phyloP scores from a whole-genome alignment of 2,888 invertebrate species.

The Congeria kusceri region DNA sequence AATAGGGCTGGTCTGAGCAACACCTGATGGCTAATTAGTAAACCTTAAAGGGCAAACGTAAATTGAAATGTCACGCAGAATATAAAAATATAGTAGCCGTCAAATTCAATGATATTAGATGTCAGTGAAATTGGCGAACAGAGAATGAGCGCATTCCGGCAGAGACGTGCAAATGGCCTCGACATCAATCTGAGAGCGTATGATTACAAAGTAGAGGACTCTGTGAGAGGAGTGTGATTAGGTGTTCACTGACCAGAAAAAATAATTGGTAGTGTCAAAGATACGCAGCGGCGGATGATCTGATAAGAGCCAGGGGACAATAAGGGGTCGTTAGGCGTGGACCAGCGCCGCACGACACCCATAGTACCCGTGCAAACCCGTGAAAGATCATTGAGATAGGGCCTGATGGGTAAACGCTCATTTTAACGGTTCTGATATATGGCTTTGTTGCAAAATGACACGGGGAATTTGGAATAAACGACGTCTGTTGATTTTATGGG shows the following conservation, averaged over 20 bases:
- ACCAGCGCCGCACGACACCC: constrained; percentile 22
- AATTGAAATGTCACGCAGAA: too few species aligned
- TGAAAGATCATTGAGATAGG: constrained; percentile 8
- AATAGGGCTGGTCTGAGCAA: too few species aligned
- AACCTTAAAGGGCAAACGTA: too few species aligned
- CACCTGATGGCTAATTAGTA: too few species aligned
- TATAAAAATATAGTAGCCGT: too few species aligned
- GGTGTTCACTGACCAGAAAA: constrained; percentile 47
- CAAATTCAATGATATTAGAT: too few species aligned
- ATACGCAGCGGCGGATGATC: constrained; percentile 46
- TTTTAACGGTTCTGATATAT: constrained; percentile 2
- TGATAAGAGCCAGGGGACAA: constrained; percentile 46
- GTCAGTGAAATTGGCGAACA: too few species aligned
- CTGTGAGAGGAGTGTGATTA: constrained; percentile 28
- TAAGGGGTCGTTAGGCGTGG: constrained; percentile 4
- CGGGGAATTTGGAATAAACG: constrained; percentile 5
- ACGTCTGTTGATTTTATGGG: too few species aligned
- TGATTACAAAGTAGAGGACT: constrained; percentile 29
- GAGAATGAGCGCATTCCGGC: too few species aligned
- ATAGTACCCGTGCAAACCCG: constrained; percentile 35
- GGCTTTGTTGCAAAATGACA: constrained; percentile 21
- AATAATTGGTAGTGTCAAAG: constrained; percentile 63
- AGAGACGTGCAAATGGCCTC: too few species aligned
- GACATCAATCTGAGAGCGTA: not conserved
- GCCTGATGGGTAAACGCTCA: constrained; percentile 3